Evolutionary conservation across 2,888 invertebrate genomes (phyloP).

Genomic region (Perdita meconis): DNA sequence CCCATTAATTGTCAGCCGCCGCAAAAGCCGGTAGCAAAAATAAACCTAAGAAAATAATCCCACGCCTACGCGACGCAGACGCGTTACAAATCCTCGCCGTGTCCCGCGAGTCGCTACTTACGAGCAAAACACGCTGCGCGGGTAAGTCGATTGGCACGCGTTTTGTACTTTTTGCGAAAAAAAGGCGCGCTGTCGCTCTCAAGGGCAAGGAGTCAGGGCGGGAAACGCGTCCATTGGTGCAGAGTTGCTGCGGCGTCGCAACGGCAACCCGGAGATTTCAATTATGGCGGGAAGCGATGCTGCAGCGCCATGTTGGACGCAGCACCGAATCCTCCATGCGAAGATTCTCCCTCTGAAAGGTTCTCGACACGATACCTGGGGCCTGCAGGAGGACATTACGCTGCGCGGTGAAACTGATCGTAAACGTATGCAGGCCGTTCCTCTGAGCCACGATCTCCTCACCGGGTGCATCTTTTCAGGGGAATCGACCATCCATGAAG

Average conservation of each 20-base stretch:
- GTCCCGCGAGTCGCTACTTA: slow-evolving; percentile 17
- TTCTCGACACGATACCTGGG: not conserved
- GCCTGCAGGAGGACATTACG: slow-evolving; percentile 25
- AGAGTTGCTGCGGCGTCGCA: slow-evolving; percentile 62
- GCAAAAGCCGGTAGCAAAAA: slow-evolving; percentile 1
- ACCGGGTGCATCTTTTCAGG: not conserved
- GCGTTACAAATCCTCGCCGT: slow-evolving; percentile 11
- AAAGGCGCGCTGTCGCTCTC: slow-evolving; percentile 36
- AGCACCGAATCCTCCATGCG: not conserved
- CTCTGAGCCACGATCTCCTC: slow-evolving; percentile 2
- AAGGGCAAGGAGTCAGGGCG: slow-evolving; percentile 64
- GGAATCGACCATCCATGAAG: slow-evolving; percentile 11
- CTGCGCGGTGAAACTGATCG: slow-evolving; percentile 28
- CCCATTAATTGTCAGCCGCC: not conserved
- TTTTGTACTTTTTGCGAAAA: slow-evolving; percentile 35
- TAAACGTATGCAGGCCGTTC: slow-evolving; percentile 21
- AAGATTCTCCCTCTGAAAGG: slow-evolving; percentile 12
- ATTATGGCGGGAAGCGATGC: slow-evolving; percentile 61
- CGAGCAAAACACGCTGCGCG: slow-evolving; percentile 48
- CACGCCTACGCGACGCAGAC: slow-evolving; percentile 23
- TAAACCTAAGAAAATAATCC: slow-evolving; percentile 32
- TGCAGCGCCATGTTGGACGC: slow-evolving; percentile 35
- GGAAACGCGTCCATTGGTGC: slow-evolving; percentile 72
- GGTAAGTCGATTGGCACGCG: slow-evolving; percentile 55
- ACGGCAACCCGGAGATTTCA: slow-evolving; percentile 60